These are phyloP conservation scores for Philaethria dido DNA, from an alignment of 2,888 invertebrate genomes.

Conservation along the genomic window DNA sequence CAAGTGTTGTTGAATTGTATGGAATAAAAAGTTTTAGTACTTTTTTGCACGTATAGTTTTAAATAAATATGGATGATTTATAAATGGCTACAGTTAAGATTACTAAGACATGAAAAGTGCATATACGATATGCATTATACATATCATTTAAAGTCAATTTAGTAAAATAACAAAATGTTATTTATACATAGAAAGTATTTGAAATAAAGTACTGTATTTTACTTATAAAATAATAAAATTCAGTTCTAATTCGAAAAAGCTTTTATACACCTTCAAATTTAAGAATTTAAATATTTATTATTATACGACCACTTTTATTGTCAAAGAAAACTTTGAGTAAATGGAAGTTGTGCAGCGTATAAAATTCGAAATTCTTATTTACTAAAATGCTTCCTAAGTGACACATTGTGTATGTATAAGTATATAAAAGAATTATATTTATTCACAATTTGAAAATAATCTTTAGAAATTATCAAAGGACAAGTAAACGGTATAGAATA, in stretches of 20 bases:
- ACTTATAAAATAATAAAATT: background rate
- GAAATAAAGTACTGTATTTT: background rate
- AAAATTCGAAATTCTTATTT: conserved; percentile 7
- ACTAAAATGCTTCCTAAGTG: conserved; percentile 14
- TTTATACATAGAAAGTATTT: no score
- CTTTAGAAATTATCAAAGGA: background rate
- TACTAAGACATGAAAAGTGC: background rate
- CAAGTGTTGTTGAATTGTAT: background rate
- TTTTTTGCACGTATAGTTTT: background rate
- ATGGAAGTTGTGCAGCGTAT: conserved; percentile 5
- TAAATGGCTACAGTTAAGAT: no score
- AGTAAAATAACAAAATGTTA: background rate
- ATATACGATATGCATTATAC: background rate
- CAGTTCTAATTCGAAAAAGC: background rate
- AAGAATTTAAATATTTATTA: conserved; percentile 4
- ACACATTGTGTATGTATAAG: background rate
- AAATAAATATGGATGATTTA: background rate
- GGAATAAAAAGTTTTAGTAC: background rate
- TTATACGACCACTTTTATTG: conserved; percentile 1
- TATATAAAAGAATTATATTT: background rate
- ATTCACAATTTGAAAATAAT: background rate
- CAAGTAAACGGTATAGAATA: no score
- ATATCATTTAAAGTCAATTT: background rate
- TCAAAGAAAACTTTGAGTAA: background rate
- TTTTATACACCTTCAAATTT: background rate